phyloP scores from a whole-genome alignment of 2,888 invertebrate genomes.

The Augochlorella aurata region DNA sequence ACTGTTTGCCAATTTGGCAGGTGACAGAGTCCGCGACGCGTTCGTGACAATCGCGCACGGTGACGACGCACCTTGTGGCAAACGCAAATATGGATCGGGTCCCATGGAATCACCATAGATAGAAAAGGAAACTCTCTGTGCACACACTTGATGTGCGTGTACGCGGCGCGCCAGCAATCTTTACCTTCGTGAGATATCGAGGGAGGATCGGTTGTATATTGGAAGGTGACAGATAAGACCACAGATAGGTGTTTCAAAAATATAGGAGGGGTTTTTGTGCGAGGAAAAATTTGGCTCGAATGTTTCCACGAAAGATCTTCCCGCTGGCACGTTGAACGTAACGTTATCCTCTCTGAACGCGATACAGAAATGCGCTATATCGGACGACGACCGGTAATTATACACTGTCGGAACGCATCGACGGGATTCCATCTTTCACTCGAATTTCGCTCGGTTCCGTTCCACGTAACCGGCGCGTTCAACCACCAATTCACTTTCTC shows the following conservation, averaged over 20 bases:
- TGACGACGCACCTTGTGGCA: slow-evolving; percentile 75
- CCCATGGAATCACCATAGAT: slow-evolving; percentile 62
- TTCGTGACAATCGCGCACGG: slow-evolving; percentile 57
- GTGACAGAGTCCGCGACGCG: slow-evolving; percentile 64
- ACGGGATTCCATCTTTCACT: too few species aligned
- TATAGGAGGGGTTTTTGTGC: slow-evolving; percentile 21
- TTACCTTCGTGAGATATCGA: slow-evolving; percentile 63
- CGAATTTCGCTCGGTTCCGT: not conserved
- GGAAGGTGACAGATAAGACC: slow-evolving; percentile 55
- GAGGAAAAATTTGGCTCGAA: slow-evolving; percentile 30
- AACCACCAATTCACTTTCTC: not conserved
- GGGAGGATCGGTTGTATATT: slow-evolving; percentile 58
- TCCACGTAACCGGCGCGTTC: not conserved
- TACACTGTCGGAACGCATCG: too few species aligned
- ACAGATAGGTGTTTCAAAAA: slow-evolving; percentile 35
- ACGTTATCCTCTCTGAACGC: not conserved
- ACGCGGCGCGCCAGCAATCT: slow-evolving; percentile 56
- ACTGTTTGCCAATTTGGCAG: slow-evolving; percentile 71
- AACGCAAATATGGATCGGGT: slow-evolving; percentile 72
- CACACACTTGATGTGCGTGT: slow-evolving; percentile 56
- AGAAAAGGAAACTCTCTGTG: slow-evolving; percentile 60
- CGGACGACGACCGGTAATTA: too few species aligned
- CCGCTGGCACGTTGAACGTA: not conserved
- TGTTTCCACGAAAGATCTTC: slow-evolving; percentile 10
- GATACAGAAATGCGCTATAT: too few species aligned